These are phyloP conservation scores for Bemisia tabaci DNA, from an alignment of 1,140 invertebrate genomes.

Conservation along the genomic window DNA sequence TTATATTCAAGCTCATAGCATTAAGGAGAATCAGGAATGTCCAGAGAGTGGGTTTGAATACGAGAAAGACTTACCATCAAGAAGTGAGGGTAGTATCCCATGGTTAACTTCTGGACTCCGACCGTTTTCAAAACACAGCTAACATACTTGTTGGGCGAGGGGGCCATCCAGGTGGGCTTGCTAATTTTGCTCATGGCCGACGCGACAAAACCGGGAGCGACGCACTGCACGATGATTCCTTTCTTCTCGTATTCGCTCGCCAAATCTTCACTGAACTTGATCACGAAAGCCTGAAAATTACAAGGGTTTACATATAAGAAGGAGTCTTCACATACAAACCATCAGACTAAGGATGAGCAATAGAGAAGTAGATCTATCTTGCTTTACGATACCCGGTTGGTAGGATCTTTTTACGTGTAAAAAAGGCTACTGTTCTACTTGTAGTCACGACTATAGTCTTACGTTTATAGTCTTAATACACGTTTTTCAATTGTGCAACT, in stretches of 20 bases:
- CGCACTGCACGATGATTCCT: conserved; percentile 71
- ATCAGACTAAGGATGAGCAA: neutral
- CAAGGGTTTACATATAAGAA: neutral
- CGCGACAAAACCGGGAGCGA: conserved; percentile 77
- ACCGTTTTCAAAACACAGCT: conserved; percentile 57
- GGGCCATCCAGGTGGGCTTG: conserved; percentile 61
- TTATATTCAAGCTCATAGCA: no score
- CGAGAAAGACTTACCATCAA: conserved; percentile 47
- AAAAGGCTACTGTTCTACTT: no score
- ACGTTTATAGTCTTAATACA: no score
- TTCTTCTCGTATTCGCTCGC: conserved; percentile 58
- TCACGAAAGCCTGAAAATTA: conserved; percentile 55
- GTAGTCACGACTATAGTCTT: no score
- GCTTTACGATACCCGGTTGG: no score
- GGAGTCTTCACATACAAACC: neutral
- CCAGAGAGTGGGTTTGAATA: no score
- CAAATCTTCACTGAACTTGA: conserved; percentile 69
- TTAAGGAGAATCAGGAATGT: no score
- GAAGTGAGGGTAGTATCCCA: conserved; percentile 63
- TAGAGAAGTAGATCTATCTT: no score
- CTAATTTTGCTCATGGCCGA: conserved; percentile 86
- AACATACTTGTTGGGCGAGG: conserved; percentile 63
- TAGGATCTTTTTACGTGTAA: no score
- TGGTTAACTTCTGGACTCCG: conserved; percentile 55
- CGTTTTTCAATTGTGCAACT: no score